Evolutionary conservation across 2,888 invertebrate species (phyloP).

Genomic region (Mechanitis mazaeus): DNA sequence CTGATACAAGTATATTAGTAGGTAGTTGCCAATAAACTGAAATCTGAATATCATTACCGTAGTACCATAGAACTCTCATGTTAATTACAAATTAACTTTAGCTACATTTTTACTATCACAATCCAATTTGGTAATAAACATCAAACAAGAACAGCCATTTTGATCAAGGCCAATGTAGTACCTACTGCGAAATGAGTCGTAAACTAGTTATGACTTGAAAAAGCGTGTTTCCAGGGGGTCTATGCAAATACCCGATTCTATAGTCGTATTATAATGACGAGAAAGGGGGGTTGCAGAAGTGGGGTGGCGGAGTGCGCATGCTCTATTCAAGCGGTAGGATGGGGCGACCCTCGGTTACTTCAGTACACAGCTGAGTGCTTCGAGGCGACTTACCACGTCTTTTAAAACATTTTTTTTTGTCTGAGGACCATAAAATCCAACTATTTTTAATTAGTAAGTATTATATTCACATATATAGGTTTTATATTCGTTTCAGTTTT

Average conservation of each 20-base stretch:
- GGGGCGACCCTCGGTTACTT: constrained; percentile 55
- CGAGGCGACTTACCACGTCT: constrained; percentile 32
- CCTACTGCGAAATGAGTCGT: constrained; percentile 19
- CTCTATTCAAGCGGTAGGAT: constrained; percentile 53
- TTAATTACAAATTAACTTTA: no score
- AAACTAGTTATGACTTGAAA: constrained; percentile 28
- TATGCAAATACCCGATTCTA: constrained; percentile 37
- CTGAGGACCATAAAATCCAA: constrained; percentile 67
- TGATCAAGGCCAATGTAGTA: constrained; percentile 22
- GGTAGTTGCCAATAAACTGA: not conserved
- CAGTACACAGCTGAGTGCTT: constrained; percentile 61
- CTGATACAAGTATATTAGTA: not conserved
- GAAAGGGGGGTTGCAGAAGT: constrained; percentile 50
- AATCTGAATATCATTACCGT: not conserved
- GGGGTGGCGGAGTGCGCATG: constrained; percentile 65
- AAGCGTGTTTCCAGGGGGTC: constrained; percentile 37
- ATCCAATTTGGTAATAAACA: not conserved
- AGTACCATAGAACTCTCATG: no score
- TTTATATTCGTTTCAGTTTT: no score
- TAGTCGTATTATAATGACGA: constrained; percentile 39
- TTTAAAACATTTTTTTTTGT: constrained; percentile 32
- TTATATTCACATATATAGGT: no score
- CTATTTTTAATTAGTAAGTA: constrained; percentile 62
- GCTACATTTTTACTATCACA: not conserved
- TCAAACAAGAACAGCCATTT: not conserved